phyloP scores from a whole-genome alignment of 2,888 invertebrate species.

The Caenorhabditis japonica region DNA sequence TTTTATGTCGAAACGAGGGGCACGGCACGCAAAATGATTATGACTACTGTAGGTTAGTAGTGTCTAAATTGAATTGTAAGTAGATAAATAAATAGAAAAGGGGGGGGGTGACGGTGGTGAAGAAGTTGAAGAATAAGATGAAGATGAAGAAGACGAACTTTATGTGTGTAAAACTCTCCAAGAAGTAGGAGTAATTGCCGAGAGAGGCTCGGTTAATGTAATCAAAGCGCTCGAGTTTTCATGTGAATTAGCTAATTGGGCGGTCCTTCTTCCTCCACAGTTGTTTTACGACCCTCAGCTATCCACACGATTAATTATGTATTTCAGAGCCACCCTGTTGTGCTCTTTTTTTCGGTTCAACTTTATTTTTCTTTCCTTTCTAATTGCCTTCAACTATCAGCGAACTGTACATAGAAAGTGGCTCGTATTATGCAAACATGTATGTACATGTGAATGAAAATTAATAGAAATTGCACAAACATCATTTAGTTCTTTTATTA shows the following conservation, averaged over 20 bases:
- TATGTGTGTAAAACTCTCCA: background rate
- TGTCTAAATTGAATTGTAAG: constrained; percentile 41
- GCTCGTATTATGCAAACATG: background rate
- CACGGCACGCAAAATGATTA: constrained; percentile 44
- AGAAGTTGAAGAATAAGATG: background rate
- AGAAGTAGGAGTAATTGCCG: background rate
- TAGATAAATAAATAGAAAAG: too few relatives aligned
- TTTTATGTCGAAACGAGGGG: constrained; percentile 24
- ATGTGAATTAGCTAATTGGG: constrained; percentile 43
- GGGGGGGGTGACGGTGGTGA: background rate
- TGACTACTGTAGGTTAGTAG: constrained; percentile 46
- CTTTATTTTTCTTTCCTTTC: background rate
- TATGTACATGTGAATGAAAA: too few relatives aligned
- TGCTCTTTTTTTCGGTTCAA: constrained; percentile 6
- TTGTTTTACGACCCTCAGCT: constrained; percentile 30
- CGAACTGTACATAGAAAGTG: constrained; percentile 10
- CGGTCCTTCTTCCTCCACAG: background rate
- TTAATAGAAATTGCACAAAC: too few relatives aligned
- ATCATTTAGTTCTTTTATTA: background rate
- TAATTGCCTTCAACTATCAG: constrained; percentile 12
- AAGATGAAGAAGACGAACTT: background rate
- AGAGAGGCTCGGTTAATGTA: constrained; percentile 8
- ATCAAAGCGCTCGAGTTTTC: constrained; percentile 8
- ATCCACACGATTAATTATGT: constrained; percentile 33
- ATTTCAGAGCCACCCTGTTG: too few relatives aligned